Evolutionary conservation across 1,140 invertebrate species (phyloP), one percentile per base, ranked within the genome.

Genomic region (Ptiloglossa arizonensis): DNA sequence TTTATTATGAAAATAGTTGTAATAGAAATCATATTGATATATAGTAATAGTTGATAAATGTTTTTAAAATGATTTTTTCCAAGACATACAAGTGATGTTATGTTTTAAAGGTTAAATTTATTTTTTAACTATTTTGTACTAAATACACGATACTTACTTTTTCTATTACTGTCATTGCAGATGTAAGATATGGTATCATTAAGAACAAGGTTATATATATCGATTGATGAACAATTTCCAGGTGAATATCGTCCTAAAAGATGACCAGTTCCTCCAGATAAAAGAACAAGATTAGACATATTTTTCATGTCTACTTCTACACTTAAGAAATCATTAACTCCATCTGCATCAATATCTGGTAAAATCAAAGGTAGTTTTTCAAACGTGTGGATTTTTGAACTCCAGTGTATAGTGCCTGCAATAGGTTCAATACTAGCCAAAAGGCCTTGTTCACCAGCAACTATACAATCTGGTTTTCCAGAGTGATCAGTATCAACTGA

Each of bases 301-400:
- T 88, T 89, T 79, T 92, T 91, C 19, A 88, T 87, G n/a, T 87
- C 89, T 50, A 94, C 88, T n/a, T 92, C 94, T 83, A 91, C 62
- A 93, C 81, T 94, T 17, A 96, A 86, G 41, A 97, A 91, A 85
- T 97, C 96, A 84, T 94, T 92, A 1, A 96, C 93, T 63, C 93
- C 93, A 91, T 97, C 96, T 2, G 93, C 93, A 90, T 96, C 94
- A 29, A 96, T 91, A 89, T 97, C 96, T 41, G 95, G 94, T 57
- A 96, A 82, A n/a, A 95, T 87, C 17, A 96, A 86, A 1, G 96
- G 96, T 83, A 96, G 95, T 83, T 95, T 94, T 29, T 95, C 91
- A 91, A 93, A 93, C 86, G 88, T 92, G 88, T 86, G 90, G 85
- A 71, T 89, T 72, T 86, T 93, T 66, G 83, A 94, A 82, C 94